Base-by-base conservation (phyloP, 2,888 invertebrate genomes). In the Lucinisca nassula region DNA sequence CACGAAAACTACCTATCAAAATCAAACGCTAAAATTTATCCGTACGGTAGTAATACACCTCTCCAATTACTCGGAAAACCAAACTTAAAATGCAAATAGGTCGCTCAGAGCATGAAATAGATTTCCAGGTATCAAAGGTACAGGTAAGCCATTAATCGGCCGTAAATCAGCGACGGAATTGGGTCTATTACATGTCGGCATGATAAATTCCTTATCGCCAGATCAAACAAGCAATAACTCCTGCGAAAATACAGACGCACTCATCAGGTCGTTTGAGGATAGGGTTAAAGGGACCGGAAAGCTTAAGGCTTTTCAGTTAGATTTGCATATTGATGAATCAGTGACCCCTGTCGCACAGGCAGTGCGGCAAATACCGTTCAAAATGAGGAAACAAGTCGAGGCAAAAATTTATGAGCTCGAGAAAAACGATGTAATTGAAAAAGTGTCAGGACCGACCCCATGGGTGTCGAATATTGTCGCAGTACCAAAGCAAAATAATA, bases 351-450 rank as follows among this genome's bases (percentile, higher is more conserved):
- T 61, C 30, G 61, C 61, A 61, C 61, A 27, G 32, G 8, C 61
- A 30, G 4, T 61, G 30, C 61, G 27, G 27, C 61, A 30, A 61
- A 61, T 8, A 61, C 61, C 61, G 14, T 61, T 61, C 6, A 61
- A 61, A 30, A 61, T 61, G 61, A 61, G 30, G 30, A 27, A 61
- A 30, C 61, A 61, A 30, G 21, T 61, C 30, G 61, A 61, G 30
- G 61, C 24, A 27, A 61, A 61, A 30, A 61, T 61, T 6, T 24
- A 61, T 61, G 61, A 61, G 27, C 32, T 61, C 10, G 61, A 61
- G 30, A 70, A 30, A 61, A 61, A 61, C 30, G 61, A 61, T 30
- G 14, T 91, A 6, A 61, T 61, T 8, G 17, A 61, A 61, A 61
- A 61, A 61, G 84, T 6, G 32, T 61, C 61, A 61, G 61, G 30